Conservation (phyloP, 2,888 invertebrate species). For the Dryadula phaetusa region DNA sequence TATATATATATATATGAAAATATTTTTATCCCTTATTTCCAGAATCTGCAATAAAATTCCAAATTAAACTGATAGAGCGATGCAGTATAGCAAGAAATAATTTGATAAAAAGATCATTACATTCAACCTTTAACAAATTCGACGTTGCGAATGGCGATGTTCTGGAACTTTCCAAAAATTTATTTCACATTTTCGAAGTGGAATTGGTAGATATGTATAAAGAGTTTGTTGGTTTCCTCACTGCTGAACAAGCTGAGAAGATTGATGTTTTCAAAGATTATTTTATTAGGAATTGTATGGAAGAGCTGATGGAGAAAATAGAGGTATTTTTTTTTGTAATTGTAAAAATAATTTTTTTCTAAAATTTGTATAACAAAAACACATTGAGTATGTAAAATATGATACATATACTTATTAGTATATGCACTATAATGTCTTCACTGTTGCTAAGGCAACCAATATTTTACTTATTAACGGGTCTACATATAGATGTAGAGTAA, state of each 20-base stretch:
- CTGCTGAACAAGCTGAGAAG: conserved; percentile 66
- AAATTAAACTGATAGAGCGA: conserved; percentile 58
- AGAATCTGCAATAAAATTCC: conserved; percentile 63
- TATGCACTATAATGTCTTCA: too few species aligned
- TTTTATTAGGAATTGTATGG: conserved; percentile 60
- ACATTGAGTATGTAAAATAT: too few species aligned
- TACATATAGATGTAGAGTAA: too few species aligned
- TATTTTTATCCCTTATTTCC: too few species aligned
- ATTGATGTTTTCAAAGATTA: conserved; percentile 64
- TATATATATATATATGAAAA: too few species aligned
- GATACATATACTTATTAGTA: too few species aligned
- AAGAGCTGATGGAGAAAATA: conserved; percentile 60
- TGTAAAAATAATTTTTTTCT: not conserved
- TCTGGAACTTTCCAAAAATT: conserved; percentile 48
- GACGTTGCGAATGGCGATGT: conserved; percentile 54
- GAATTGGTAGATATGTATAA: conserved; percentile 63
- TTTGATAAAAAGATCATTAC: conserved; percentile 52
- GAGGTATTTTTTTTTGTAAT: conserved; percentile 52
- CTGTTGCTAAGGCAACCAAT: too few species aligned
- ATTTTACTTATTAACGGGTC: too few species aligned
- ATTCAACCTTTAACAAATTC: conserved; percentile 56
- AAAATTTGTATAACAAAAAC: not conserved
- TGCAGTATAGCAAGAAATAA: conserved; percentile 47
- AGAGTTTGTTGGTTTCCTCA: conserved; percentile 70
- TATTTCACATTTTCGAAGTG: conserved; percentile 52